phyloP scores from a whole-genome alignment of 2,888 invertebrate species.

The Oscheius sp. region DNA sequence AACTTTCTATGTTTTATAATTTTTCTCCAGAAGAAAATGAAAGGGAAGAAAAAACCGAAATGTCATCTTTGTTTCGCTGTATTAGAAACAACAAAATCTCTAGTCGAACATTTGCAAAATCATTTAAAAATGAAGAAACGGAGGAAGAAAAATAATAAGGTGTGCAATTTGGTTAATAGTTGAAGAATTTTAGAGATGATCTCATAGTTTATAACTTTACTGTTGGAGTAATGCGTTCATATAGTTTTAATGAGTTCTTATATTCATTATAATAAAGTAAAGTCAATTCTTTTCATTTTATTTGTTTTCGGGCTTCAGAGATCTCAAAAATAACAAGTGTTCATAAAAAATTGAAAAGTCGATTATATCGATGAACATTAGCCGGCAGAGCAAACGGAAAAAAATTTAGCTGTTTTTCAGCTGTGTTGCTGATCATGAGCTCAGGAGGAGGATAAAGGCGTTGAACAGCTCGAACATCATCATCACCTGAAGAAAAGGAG shows the following conservation, averaged over 20 bases:
- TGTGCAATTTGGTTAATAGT: not conserved
- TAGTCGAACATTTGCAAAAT: slow-evolving; percentile 39
- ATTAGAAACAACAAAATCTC: slow-evolving; percentile 22
- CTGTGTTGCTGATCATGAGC: not conserved
- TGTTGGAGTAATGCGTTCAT: no score
- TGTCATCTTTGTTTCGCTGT: slow-evolving; percentile 39
- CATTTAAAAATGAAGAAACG: slow-evolving; percentile 30
- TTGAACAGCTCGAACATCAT: slow-evolving; percentile 86
- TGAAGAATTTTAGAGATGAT: not conserved
- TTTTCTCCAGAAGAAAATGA: not conserved
- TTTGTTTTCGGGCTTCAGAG: no score
- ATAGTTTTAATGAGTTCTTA: no score
- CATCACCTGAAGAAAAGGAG: slow-evolving; percentile 75
- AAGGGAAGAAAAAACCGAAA: slow-evolving; percentile 1
- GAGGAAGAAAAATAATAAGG: slow-evolving; percentile 17
- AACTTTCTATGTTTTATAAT: no score
- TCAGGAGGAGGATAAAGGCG: slow-evolving; percentile 47
- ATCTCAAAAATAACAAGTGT: no score
- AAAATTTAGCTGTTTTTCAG: not conserved
- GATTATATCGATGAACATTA: not conserved
- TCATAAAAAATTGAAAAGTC: slow-evolving; percentile 9
- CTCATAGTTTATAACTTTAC: not conserved
- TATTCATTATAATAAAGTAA: no score
- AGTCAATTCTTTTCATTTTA: no score
- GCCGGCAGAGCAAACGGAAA: slow-evolving; percentile 14